These are phyloP conservation scores for Gibbula magus DNA, from an alignment of 2,888 invertebrate species.

Conservation along the genomic window DNA sequence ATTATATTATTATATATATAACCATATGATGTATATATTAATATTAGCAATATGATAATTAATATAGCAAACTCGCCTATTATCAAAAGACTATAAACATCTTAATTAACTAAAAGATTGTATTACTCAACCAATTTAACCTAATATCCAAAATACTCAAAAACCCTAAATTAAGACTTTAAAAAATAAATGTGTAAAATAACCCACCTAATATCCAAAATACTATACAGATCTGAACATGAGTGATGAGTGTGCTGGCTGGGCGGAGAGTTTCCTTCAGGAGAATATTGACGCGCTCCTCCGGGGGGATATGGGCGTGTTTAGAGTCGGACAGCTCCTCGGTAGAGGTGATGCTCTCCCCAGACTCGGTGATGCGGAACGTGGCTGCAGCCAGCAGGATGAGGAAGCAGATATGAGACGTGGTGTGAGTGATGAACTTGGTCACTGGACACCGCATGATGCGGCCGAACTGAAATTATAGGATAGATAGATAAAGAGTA, in stretches of 20 bases:
- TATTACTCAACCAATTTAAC: background rate
- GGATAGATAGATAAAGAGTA: background rate
- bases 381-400: constrained; percentile 82
- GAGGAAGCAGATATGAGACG: constrained; percentile 83
- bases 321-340: constrained; percentile 55
- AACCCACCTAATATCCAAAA: constrained; percentile 74
- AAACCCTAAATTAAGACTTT: background rate
- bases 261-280: constrained; percentile 72
- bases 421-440: constrained; percentile 83
- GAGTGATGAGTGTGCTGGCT: constrained; percentile 73
- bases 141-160: background rate
- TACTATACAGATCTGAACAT: constrained; percentile 75
- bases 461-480: constrained; percentile 68
- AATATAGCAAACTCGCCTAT: background rate
- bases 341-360: constrained; percentile 61
- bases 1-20: too few relatives aligned
- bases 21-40: too few relatives aligned
- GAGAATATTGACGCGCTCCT: constrained; percentile 68
- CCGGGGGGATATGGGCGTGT: constrained; percentile 59
- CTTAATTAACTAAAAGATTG: background rate
- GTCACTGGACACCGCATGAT: constrained; percentile 80
- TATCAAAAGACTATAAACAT: background rate
- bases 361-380: constrained; percentile 76
- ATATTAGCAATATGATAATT: too few relatives aligned
- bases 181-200: background rate